Conservation (phyloP, 2,113 vertebrate species). For the Sceloporus tristichus region DNA sequence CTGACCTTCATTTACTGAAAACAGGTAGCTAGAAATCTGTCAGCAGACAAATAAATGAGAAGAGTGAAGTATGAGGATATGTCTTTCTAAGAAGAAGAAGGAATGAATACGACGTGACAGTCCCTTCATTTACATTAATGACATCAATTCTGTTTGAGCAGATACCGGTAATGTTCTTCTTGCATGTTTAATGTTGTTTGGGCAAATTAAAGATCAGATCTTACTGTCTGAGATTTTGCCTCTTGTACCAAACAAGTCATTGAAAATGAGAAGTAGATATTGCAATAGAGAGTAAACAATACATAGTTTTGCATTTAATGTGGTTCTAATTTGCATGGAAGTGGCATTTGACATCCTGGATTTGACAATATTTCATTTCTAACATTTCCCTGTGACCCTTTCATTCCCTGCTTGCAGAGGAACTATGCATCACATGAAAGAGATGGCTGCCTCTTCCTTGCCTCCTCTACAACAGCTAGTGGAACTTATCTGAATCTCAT, state of each 20-base stretch:
- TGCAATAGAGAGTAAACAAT: conserved; percentile 17
- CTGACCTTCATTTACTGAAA: conserved; percentile 41
- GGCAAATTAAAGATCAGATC: conserved; percentile 42
- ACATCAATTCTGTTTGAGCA: conserved; percentile 36
- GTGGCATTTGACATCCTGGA: not conserved
- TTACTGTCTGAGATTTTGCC: conserved; percentile 32
- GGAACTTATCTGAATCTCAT: not conserved
- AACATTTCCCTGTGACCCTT: not conserved
- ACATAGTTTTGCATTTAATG: conserved; percentile 25
- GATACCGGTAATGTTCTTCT: conserved; percentile 32
- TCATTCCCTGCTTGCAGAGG: not conserved
- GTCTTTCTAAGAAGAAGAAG: conserved; percentile 28
- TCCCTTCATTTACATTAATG: conserved; percentile 30
- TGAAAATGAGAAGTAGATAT: conserved; percentile 16
- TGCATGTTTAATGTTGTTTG: conserved; percentile 40
- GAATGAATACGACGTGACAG: not conserved
- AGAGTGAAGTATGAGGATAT: conserved; percentile 32
- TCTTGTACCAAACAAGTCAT: conserved; percentile 29
- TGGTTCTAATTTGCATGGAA: not conserved
- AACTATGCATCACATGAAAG: not conserved
- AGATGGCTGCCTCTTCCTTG: not conserved
- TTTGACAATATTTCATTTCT: conserved; percentile 9
- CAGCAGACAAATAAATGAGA: conserved; percentile 39
- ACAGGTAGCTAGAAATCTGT: conserved; percentile 28
- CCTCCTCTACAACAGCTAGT: not conserved